These are phyloP conservation scores for Cirrhinus mrigala DNA, from an alignment of 2,797 vertebrate genomes.

Conservation along the genomic window DNA sequence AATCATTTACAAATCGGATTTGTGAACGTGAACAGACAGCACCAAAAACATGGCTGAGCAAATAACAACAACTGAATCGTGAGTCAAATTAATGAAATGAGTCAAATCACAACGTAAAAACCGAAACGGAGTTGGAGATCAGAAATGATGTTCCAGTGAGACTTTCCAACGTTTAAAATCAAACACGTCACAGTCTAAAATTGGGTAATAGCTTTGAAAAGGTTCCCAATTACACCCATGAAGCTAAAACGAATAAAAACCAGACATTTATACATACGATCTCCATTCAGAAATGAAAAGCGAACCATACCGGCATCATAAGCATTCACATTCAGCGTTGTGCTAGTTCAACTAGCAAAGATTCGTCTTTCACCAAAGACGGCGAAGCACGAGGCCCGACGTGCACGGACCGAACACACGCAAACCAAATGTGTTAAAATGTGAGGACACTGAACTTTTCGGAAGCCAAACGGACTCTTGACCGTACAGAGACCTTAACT, in stretches of 20 bases:
- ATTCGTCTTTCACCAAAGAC: slow-evolving; percentile 80
- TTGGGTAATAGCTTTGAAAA: slow-evolving; percentile 55
- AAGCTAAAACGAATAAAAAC: slow-evolving; percentile 54
- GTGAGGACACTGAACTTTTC: not conserved
- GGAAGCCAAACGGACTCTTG: slow-evolving; percentile 36
- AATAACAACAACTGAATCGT: slow-evolving; percentile 34
- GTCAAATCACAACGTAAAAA: slow-evolving; percentile 31
- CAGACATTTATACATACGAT: slow-evolving; percentile 54
- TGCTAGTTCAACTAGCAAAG: slow-evolving; percentile 61
- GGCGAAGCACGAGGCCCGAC: slow-evolving; percentile 77
- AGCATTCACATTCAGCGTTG: slow-evolving; percentile 66
- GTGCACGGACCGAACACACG: slow-evolving; percentile 71
- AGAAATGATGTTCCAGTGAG: slow-evolving; percentile 52
- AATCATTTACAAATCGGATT: slow-evolving; percentile 51
- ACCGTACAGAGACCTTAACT: slow-evolving; percentile 41
- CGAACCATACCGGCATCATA: slow-evolving; percentile 52
- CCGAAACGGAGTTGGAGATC: slow-evolving; percentile 52
- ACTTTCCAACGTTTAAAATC: slow-evolving; percentile 23
- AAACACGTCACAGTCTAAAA: slow-evolving; percentile 47
- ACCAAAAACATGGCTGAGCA: slow-evolving; percentile 60
- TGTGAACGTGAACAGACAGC: slow-evolving; percentile 62
- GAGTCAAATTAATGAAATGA: slow-evolving; percentile 18
- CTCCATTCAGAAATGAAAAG: slow-evolving; percentile 45
- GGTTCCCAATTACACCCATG: slow-evolving; percentile 41
- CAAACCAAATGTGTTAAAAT: slow-evolving; percentile 29